phyloP scores from a whole-genome alignment of 2,888 invertebrate species.

The Rotaria socialis region DNA sequence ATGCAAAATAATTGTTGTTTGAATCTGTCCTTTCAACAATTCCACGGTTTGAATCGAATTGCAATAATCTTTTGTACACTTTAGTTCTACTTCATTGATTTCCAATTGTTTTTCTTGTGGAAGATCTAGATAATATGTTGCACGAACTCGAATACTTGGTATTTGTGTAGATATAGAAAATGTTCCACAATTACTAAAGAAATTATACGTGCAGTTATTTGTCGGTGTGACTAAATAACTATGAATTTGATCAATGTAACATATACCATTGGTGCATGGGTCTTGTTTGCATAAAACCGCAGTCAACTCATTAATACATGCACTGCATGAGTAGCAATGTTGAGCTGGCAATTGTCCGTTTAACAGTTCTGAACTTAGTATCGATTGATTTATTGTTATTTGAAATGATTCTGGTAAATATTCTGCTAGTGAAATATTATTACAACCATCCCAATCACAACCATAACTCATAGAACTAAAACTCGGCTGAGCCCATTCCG shows the following conservation, averaged over 20 bases:
- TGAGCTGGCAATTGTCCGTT: background rate
- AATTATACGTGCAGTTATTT: background rate
- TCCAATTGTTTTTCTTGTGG: background rate
- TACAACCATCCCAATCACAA: slow-evolving; percentile 6
- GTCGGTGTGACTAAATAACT: background rate
- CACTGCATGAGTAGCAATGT: background rate
- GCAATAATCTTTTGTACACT: background rate
- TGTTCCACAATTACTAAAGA: background rate
- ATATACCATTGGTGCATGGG: background rate
- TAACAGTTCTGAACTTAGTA: background rate
- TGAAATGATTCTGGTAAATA: slow-evolving; percentile 19
- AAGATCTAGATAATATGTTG: background rate
- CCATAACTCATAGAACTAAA: background rate
- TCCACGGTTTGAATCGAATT: background rate
- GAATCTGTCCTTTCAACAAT: background rate
- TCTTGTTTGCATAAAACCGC: background rate
- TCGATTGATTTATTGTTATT: background rate
- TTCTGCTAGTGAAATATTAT: background rate
- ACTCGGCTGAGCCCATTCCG: background rate
- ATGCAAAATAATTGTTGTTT: background rate
- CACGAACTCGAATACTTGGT: background rate
- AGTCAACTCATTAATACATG: slow-evolving; percentile 19
- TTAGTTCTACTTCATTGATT: background rate
- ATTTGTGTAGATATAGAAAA: background rate
- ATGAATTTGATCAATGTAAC: background rate